phyloP scores from a whole-genome alignment of 1,140 invertebrate species.

The Eriocheir sinensis region DNA sequence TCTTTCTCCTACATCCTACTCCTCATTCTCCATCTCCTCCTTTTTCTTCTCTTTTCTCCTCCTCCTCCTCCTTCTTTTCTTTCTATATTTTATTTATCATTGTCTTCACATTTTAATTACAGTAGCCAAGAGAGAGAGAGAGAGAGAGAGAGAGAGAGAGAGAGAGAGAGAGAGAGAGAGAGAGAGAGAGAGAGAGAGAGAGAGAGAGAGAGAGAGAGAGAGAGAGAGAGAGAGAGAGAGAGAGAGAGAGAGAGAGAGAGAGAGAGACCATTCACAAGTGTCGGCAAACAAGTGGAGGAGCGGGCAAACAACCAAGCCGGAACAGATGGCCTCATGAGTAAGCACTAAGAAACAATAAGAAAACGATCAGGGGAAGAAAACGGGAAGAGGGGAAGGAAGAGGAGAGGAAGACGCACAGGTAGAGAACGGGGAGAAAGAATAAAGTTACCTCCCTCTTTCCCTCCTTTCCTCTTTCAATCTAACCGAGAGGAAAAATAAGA shows the following conservation, averaged over 20 bases:
- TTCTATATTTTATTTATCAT: too few species aligned
- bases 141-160: not conserved
- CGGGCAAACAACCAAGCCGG: too few species aligned
- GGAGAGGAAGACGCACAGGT: not conserved
- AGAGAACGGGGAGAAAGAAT: too few species aligned
- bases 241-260: constrained; percentile 7
- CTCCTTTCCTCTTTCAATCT: too few species aligned
- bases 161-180: not conserved
- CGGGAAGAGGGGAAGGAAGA: not conserved
- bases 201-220: constrained; percentile 22
- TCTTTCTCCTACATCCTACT: too few species aligned
- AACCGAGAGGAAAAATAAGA: too few species aligned
- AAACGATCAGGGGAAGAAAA: not conserved
- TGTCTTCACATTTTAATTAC: not conserved
- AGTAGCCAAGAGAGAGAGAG: not conserved
- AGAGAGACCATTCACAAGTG: not conserved
- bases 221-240: constrained; percentile 9
- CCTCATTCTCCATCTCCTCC: too few species aligned
- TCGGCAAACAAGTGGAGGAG: too few species aligned
- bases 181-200: not conserved
- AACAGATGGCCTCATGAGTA: not conserved
- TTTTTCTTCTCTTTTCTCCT: too few species aligned
- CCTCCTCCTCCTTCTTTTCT: not conserved
- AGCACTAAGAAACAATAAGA: not conserved
- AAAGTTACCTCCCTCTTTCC: not conserved